A percentile compares a stretch with the other conserved stretches of the same genome.
phyloP scores from a whole-genome alignment of 64 coral and sea anemone genomes.

The Actinia equina region DNA sequence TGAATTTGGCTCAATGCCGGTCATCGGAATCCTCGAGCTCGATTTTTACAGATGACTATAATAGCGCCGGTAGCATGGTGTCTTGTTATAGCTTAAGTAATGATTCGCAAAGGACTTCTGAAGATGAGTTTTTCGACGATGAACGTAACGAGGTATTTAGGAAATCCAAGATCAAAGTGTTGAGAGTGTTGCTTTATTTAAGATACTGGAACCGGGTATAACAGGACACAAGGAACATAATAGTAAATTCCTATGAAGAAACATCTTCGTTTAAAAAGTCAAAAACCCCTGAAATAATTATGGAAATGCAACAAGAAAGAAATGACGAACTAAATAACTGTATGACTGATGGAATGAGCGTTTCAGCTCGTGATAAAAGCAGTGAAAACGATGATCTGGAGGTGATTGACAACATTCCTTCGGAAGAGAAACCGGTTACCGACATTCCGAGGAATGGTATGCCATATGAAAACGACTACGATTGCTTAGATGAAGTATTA shows the following conservation, averaged over 20 bases:
- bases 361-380: not conserved
- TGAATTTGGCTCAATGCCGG: not conserved
- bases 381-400: not conserved
- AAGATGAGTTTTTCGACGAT: slow-evolving; percentile 17
- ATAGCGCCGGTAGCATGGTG: not conserved
- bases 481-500: not conserved
- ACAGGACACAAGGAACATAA: not conserved
- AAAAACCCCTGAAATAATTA: not conserved
- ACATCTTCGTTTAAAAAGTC: not conserved
- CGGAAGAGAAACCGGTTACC: not conserved
- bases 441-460: not conserved
- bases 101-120: slow-evolving; percentile 22
- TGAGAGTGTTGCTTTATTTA: not conserved
- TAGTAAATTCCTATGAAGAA: not conserved
- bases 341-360: not conserved
- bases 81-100: slow-evolving; percentile 21
- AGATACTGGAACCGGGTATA: not conserved
- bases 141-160: not conserved
- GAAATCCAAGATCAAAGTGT: not conserved
- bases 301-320: not conserved
- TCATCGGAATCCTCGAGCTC: slow-evolving; percentile 1
- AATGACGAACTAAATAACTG: not conserved
- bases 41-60: not conserved
- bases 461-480: slow-evolving; percentile 11
- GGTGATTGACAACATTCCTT: not conserved